Evolutionary conservation across 53 echinoderm and acorn worm species (phyloP).

Genomic region (Astropecten irregularis): DNA sequence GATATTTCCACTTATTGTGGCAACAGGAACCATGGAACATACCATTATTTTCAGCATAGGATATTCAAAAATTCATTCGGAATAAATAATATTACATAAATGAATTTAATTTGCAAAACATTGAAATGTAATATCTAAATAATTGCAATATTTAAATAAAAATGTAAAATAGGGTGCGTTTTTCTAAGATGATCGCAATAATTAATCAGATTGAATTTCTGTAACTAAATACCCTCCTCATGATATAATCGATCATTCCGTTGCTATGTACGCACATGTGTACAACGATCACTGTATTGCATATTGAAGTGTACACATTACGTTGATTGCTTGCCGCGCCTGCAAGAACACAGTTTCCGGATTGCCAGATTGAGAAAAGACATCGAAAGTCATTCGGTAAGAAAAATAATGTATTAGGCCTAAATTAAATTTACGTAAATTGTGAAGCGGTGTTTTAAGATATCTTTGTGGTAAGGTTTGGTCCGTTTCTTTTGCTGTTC

Average conservation of each 20-base stretch:
- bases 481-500: too few relatives aligned
- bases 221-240: neutral
- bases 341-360: neutral
- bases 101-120: neutral
- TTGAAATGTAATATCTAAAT: too few relatives aligned
- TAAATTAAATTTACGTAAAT: too few relatives aligned
- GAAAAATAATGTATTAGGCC: too few relatives aligned
- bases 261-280: slow-evolving; percentile 45
- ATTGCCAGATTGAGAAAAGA: neutral
- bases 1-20: slow-evolving; percentile 43
- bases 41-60: slow-evolving; percentile 18
- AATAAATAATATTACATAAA: neutral
- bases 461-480: too few relatives aligned
- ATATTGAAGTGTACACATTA: neutral
- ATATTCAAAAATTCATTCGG: too few relatives aligned
- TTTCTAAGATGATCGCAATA: too few relatives aligned
- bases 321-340: neutral
- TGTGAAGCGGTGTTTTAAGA: too few relatives aligned
- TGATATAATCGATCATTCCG: neutral
- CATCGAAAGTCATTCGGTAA: neutral
- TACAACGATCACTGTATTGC: neutral
- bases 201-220: too few relatives aligned
- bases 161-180: too few relatives aligned
- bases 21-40: slow-evolving; percentile 43
- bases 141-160: too few relatives aligned